Conservation (phyloP, 2,113 vertebrate species). For the Asarcornis scutulata region DNA sequence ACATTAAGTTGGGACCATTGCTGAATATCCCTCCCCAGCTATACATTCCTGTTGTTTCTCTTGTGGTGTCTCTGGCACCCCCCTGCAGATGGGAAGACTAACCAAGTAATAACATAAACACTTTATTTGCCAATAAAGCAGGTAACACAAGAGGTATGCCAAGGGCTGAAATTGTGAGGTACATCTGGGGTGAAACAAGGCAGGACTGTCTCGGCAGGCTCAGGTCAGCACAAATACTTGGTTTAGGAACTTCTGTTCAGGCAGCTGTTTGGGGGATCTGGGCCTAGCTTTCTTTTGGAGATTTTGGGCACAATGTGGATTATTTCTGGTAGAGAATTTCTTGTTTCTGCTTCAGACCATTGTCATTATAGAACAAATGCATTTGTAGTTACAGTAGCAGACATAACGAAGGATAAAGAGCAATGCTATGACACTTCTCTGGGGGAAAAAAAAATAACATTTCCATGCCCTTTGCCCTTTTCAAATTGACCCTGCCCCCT, state of each 20-base stretch:
- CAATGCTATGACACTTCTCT: neutral
- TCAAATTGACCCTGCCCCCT: neutral
- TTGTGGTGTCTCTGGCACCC: neutral
- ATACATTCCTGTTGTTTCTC: neutral
- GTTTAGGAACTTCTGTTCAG: neutral
- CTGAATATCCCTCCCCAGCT: neutral
- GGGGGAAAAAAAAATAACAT: neutral
- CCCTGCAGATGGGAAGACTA: neutral
- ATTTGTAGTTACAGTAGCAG: neutral
- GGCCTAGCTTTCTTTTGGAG: neutral
- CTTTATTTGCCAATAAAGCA: neutral
- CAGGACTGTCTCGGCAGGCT: neutral
- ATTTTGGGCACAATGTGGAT: neutral
- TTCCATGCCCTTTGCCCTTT: conserved; percentile 23
- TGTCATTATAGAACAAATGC: neutral
- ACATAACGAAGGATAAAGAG: neutral
- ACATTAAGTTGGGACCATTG: neutral
- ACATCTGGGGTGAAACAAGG: neutral
- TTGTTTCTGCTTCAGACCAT: neutral
- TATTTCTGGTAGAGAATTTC: neutral
- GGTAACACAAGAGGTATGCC: neutral
- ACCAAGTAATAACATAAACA: neutral
- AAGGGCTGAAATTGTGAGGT: neutral
- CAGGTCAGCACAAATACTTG: neutral
- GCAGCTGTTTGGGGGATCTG: neutral